Evolutionary conservation across 2,113 vertebrate genomes (phyloP).

Genomic region (Emydura subglobosa): DNA sequence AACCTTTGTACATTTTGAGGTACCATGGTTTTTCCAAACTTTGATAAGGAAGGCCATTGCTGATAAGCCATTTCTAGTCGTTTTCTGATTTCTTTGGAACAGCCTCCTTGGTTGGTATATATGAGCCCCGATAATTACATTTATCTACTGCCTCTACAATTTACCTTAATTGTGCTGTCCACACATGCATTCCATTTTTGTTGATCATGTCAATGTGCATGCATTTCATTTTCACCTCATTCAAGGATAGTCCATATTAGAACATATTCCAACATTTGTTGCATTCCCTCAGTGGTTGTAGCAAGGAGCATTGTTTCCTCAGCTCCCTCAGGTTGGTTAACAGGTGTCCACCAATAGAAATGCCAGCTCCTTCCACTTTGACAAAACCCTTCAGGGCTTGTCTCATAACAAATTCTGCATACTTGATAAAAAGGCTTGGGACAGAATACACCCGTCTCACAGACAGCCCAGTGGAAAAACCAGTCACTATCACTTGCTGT

Average conservation of each 20-base stretch:
- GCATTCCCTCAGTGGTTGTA: neutral
- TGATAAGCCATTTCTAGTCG: neutral
- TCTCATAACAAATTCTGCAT: neutral
- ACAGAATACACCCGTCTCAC: neutral
- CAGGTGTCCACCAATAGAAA: neutral
- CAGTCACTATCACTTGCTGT: neutral
- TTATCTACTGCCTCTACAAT: too few relatives aligned
- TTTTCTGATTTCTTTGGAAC: neutral
- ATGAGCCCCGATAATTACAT: neutral
- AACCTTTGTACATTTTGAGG: neutral
- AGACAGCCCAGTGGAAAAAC: neutral
- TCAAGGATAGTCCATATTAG: neutral
- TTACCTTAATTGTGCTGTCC: neutral
- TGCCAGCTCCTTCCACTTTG: neutral
- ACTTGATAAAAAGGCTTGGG: neutral
- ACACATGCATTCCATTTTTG: too few relatives aligned
- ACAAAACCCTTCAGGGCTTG: neutral
- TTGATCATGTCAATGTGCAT: too few relatives aligned
- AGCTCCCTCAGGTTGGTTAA: neutral
- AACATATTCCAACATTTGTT: neutral
- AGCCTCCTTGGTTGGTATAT: neutral
- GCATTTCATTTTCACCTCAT: neutral
- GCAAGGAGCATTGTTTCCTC: neutral
- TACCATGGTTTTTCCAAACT: neutral
- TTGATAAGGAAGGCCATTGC: neutral